These are phyloP conservation scores for Megalops cyprinoides DNA, from an alignment of 2,797 vertebrate species.

Conservation along the genomic window DNA sequence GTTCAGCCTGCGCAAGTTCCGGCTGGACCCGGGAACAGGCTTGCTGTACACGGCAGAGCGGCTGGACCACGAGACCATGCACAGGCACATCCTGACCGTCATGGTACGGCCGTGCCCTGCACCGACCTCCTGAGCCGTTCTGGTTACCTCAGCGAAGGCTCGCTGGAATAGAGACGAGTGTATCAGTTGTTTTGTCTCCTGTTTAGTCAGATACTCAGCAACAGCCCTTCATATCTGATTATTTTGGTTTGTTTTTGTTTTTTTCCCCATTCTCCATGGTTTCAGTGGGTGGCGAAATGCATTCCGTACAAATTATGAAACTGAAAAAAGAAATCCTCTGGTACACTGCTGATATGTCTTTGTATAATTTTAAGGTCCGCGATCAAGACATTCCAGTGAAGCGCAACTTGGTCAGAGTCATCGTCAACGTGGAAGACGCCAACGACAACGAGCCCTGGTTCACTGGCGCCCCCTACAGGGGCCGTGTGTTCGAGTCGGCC, in stretches of 20 bases:
- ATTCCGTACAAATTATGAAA: conserved; percentile 5
- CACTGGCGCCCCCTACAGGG: conserved; percentile 83
- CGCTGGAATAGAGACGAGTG: too few species aligned
- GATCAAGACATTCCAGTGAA: conserved; percentile 98
- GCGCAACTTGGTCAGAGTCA: conserved; percentile 89
- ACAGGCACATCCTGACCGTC: conserved; percentile 88
- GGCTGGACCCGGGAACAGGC: conserved; percentile 90
- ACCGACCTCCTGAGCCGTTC: not conserved
- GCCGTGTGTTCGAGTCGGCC: conserved; percentile 89
- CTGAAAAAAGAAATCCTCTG: too few species aligned
- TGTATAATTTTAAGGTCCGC: conserved; percentile 78
- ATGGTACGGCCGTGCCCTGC: conserved; percentile 79
- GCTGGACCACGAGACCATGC: conserved; percentile 92
- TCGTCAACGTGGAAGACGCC: conserved; percentile 88
- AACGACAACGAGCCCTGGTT: conserved; percentile 97
- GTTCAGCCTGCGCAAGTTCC: conserved; percentile 91
- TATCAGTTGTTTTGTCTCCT: too few species aligned
- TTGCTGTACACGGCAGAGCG: conserved; percentile 83
- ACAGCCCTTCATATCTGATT: too few species aligned
- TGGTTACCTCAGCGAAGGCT: not conserved
- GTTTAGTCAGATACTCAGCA: too few species aligned
- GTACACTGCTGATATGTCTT: too few species aligned
- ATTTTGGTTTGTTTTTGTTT: too few species aligned
- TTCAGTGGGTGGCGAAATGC: too few species aligned
- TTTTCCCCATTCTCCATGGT: too few species aligned